Evolutionary conservation across 2,113 vertebrate genomes (phyloP), one percentile per base, ranked within the genome.

Genomic region (Phalacrocorax carbo): DNA sequence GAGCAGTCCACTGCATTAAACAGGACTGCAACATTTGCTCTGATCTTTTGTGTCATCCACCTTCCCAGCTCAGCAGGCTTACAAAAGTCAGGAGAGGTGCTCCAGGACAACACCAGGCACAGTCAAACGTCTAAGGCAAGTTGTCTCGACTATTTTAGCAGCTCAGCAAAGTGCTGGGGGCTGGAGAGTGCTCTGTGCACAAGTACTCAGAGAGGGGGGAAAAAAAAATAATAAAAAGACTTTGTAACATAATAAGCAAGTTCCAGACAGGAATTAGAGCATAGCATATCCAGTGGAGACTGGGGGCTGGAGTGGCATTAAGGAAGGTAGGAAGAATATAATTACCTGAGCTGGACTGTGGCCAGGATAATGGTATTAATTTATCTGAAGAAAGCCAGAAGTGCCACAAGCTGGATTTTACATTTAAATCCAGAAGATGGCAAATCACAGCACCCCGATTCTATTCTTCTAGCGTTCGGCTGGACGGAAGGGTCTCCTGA

Each of bases 271-370:
- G 91, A 97, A 96, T 93, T 84, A 94, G 82, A 72, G 73, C 49
- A 3, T 2, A 86, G 58, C 62, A 38, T 94, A 97, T 94, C 94
- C 84, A 94, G 58, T 2, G 15, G 62, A 93, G 95, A 85, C 87
- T 77, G 58, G 62, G 58, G 77, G 65, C 86, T 94, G 77, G 44
- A 93, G 84, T 46, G 78, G 95, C 93, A 94, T 95, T 95, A 97
- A 97, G 94, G 91, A 97, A 97, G 94, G 91, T 93, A 94, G 95
- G 93, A 95, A 95, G 94, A 95, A 93, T 80, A 80, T 44, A 95
- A 95, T 91, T 87, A 97, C 95, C 95, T 95, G 94, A 85, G 15
- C 49, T 93, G 95, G 94, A 46, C 18, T 4, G 21, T 1, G 6
- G 84, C 96, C 95, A 95, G 52, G 49, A 80, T 18, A 87, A 82